Percentiles rank a stretch among this genome's conserved stretches.
These are phyloP conservation scores for Drosophila watanabei DNA, from an alignment of 1,140 invertebrate genomes.

Conservation along the genomic window DNA sequence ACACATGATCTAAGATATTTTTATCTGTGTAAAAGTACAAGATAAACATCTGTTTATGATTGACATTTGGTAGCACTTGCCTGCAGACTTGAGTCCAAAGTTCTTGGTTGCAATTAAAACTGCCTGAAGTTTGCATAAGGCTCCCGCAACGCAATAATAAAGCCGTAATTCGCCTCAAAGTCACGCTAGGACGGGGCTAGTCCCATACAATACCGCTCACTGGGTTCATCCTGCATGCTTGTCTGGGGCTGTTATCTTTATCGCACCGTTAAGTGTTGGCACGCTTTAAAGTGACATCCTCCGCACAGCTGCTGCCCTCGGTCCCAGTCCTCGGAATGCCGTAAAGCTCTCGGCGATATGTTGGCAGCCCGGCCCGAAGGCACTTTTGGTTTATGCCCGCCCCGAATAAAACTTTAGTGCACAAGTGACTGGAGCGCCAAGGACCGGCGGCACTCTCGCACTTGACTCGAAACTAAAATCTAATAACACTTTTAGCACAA, in stretches of 20 bases:
- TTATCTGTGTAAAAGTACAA: constrained; percentile 1
- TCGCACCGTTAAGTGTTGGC: constrained; percentile 75
- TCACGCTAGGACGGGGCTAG: constrained; percentile 2
- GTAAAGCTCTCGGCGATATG: constrained; percentile 74
- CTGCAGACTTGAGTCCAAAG: constrained; percentile 29
- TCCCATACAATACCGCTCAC: not conserved
- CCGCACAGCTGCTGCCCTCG: constrained; percentile 23
- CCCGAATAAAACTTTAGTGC: constrained; percentile 81
- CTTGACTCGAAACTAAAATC: constrained; percentile 84
- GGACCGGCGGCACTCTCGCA: constrained; percentile 41
- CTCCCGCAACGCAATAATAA: constrained; percentile 22
- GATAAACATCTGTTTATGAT: constrained; percentile 67
- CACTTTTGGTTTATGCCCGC: constrained; percentile 79
- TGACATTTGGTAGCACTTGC: constrained; percentile 45
- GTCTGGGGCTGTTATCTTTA: constrained; percentile 62
- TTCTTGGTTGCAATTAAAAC: constrained; percentile 69
- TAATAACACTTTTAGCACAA: constrained; percentile 83
- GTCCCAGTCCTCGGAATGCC: constrained; percentile 20
- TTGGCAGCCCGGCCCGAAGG: constrained; percentile 69
- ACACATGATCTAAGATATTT: not conserved
- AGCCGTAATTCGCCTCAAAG: constrained; percentile 16
- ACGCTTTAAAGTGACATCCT: constrained; percentile 67
- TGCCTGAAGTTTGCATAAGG: constrained; percentile 20
- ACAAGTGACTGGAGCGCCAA: constrained; percentile 51
- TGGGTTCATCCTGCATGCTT: constrained; percentile 10